Evolutionary conservation across 2,113 vertebrate species (phyloP).

Genomic region (Machaerirhynchus nigripectus): DNA sequence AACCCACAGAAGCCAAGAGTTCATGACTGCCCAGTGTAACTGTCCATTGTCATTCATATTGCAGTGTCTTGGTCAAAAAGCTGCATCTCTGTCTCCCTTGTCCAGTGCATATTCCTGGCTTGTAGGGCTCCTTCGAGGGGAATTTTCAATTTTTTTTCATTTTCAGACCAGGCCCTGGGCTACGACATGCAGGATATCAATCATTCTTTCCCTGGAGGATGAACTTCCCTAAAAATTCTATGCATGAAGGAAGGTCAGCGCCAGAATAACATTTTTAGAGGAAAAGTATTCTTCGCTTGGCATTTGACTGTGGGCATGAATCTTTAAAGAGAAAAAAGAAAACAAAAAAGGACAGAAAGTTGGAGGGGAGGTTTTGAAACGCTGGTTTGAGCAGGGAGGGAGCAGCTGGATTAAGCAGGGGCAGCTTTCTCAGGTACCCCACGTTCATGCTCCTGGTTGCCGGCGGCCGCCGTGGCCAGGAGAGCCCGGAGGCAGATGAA

Average conservation of each 20-base stretch:
- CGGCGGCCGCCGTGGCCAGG: not conserved
- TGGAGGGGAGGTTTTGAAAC: not conserved
- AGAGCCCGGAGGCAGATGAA: not conserved
- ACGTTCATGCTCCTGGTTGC: accelerated
- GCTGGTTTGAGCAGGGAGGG: not conserved
- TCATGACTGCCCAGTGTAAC: not conserved
- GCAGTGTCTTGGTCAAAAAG: not conserved
- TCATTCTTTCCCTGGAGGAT: not conserved
- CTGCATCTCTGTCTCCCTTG: not conserved
- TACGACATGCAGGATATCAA: not conserved
- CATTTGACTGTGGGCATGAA: not conserved
- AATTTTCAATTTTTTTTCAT: not conserved
- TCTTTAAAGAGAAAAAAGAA: not conserved
- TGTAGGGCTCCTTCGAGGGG: not conserved
- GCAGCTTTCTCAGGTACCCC: not conserved
- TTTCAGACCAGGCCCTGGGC: not conserved
- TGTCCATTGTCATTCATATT: not conserved
- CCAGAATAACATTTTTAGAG: not conserved
- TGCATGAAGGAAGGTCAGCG: not conserved
- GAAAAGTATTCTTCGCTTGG: not conserved
- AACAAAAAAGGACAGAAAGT: not conserved
- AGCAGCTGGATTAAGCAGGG: no score
- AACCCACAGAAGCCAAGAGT: not conserved
- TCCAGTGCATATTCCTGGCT: not conserved
- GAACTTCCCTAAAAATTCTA: not conserved